phyloP scores from a whole-genome alignment of 2,797 vertebrate species.

The Neomorphus geoffroyi region DNA sequence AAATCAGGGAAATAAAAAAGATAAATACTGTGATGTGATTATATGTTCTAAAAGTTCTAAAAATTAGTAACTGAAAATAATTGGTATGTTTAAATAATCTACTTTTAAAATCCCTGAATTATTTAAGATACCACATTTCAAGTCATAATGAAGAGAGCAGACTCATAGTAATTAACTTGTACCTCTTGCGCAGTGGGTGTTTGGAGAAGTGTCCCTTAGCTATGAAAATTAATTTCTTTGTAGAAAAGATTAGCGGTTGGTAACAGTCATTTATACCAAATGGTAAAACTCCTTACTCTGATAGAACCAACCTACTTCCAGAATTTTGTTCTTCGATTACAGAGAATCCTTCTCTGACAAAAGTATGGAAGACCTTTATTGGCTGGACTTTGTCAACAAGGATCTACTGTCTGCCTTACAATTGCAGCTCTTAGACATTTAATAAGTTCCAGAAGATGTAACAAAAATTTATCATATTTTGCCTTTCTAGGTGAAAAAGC shows the following conservation, averaged over 20 bases:
- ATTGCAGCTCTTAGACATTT: not conserved
- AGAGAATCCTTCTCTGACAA: not conserved
- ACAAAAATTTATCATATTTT: not conserved
- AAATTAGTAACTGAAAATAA: not conserved
- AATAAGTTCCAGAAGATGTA: not conserved
- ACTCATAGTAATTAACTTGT: not conserved
- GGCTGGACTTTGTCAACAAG: not conserved
- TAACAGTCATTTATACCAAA: not conserved
- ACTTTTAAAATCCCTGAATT: not conserved
- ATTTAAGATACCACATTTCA: not conserved
- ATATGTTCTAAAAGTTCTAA: not conserved
- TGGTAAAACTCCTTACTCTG: not conserved
- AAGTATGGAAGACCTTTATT: not conserved
- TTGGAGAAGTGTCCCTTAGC: not conserved
- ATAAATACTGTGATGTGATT: not conserved
- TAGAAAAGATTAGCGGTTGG: not conserved
- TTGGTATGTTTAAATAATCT: not conserved
- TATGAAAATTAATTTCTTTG: not conserved
- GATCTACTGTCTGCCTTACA: not conserved
- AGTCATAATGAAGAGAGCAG: not conserved
- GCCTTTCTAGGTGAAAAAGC: slow-evolving; percentile 89
- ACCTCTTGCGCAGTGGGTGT: not conserved
- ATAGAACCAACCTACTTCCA: not conserved
- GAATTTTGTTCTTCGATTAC: not conserved
- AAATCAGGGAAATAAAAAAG: slow-evolving; percentile 26